phyloP scores from a whole-genome alignment of 1,140 invertebrate species.

The Drosophila ficusphila region DNA sequence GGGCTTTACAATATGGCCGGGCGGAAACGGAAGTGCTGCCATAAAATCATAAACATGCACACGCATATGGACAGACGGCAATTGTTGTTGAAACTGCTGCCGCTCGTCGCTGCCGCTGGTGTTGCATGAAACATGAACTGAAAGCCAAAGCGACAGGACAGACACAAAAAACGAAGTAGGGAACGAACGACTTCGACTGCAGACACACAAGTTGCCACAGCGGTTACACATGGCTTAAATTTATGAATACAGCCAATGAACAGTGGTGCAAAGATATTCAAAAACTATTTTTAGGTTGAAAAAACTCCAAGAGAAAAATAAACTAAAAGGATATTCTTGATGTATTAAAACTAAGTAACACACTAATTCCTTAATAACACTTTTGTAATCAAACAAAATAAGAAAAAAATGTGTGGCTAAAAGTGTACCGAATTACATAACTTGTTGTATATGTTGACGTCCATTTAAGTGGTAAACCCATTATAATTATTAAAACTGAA shows the following conservation, averaged over 20 bases:
- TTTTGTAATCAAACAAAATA: too few relatives aligned
- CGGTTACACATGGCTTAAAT: constrained; percentile 4
- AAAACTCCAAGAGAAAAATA: too few relatives aligned
- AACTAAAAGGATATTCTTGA: too few relatives aligned
- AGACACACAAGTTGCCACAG: constrained; percentile 48
- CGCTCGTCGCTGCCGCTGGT: constrained; percentile 12
- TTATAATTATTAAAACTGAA: neutral
- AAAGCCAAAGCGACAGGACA: constrained; percentile 58
- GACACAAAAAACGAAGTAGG: constrained; percentile 5
- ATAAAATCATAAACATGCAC: constrained; percentile 83
- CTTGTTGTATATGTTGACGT: too few relatives aligned
- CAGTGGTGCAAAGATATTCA: neutral
- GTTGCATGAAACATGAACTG: constrained; percentile 77
- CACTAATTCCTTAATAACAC: too few relatives aligned
- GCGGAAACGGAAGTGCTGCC: constrained; percentile 81
- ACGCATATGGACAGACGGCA: constrained; percentile 62
- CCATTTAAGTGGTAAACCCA: neutral
- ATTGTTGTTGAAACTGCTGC: constrained; percentile 50
- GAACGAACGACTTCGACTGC: constrained; percentile 37
- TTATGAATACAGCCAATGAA: constrained; percentile 2
- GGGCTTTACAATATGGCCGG: constrained; percentile 59
- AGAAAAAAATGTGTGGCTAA: too few relatives aligned
- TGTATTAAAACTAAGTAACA: too few relatives aligned
- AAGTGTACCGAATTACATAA: too few relatives aligned
- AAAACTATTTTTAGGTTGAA: neutral